Conservation (phyloP, 2,797 vertebrate genomes). For the Ateles fusciceps region DNA sequence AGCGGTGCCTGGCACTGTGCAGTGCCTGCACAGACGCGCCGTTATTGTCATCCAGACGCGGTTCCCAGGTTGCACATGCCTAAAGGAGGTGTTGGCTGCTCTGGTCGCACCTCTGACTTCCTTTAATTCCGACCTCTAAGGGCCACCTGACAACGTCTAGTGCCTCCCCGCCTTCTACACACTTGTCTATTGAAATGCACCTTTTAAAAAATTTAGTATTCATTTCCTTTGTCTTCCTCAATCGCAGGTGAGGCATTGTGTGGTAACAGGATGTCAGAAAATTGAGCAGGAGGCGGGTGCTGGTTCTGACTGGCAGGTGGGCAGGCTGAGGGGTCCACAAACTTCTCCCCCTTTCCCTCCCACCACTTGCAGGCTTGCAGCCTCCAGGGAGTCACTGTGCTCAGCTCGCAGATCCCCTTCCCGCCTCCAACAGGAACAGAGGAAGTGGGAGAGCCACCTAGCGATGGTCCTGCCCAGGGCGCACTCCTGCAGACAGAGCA, state of each 20-base stretch:
- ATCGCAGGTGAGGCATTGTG: rapidly evolving
- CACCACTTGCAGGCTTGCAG: not conserved
- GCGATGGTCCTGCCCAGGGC: rapidly evolving
- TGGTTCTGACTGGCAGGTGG: not conserved
- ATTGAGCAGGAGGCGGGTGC: not conserved
- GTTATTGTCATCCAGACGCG: rapidly evolving
- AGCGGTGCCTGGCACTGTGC: not conserved
- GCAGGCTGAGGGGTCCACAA: not conserved
- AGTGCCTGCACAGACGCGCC: rapidly evolving
- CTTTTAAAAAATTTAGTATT: not conserved
- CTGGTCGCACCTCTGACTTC: not conserved
- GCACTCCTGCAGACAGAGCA: rapidly evolving
- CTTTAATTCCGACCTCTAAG: rapidly evolving
- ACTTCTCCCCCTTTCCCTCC: not conserved
- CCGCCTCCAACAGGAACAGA: not conserved
- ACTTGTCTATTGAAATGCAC: not conserved
- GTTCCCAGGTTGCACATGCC: rapidly evolving
- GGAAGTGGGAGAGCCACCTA: rapidly evolving
- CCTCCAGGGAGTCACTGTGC: not conserved
- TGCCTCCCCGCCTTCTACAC: not conserved
- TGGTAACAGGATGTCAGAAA: not conserved
- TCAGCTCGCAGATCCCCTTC: not conserved
- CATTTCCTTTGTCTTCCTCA: not conserved
- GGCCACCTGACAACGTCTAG: rapidly evolving
- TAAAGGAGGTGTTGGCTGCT: rapidly evolving